Base-by-base conservation (phyloP, 2,888 invertebrate genomes). In the Papilio gigon region DNA sequence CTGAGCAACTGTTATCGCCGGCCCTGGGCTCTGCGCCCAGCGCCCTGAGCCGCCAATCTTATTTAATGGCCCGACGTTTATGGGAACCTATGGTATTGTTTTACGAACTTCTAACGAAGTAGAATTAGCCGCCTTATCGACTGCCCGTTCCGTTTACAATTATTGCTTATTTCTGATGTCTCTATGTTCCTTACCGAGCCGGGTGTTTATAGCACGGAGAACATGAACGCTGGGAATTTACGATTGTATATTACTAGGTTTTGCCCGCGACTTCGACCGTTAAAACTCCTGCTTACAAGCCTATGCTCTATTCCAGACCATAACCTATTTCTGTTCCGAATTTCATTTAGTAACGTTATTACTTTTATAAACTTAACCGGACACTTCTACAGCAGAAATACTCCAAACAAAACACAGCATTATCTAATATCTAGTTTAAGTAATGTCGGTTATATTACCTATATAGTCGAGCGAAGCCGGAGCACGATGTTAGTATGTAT, bases 1-100 rank as follows among this genome's bases (percentile, higher is more conserved):
- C 76, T 76, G 79, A 84, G 80, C 85, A 83, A 86, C 86, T 82
- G 85, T 86, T 89, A 88, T 89, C 84, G 88, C 83, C 78, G 82
- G 76, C 80, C 76, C 76, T 77, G 76, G 77, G 78, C 78, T 78
- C 76, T 77, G 76, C 76, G 78, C 78, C 12, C 22, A 22, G 47
- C 81, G 77, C 80, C 76, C 76, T 77, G 75, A 77, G 78, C 78
- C 79, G 76, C 76, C 73, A 79, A 81, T 81, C 85, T 88, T 84
- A 79, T 82, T 83, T 83, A 80, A 84, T 78, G 83, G 79, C 76
- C 73, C 72, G 77, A 76, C 80, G 71, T 84, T 88, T 84, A 88
- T 87, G 84, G 78, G 80, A 81, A 81, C 82, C 79, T 80, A 82
- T 79, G 74, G 79, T 81, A 80, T 82, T 82, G 81, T 81, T 75